phyloP scores from a whole-genome alignment of 2,888 invertebrate genomes.

The Mechanitis messenoides region DNA sequence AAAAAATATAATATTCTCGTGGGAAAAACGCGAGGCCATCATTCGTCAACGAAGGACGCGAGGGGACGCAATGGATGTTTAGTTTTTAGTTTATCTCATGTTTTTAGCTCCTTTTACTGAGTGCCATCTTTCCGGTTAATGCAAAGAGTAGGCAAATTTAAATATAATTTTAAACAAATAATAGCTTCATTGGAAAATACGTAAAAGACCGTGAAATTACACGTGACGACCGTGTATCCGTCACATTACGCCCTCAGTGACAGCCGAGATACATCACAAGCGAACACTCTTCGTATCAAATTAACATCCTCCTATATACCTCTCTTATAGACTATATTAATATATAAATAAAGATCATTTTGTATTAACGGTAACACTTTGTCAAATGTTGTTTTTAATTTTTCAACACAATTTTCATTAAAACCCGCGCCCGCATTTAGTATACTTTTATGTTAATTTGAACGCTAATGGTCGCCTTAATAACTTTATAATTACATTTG shows the following conservation, averaged over 20 bases:
- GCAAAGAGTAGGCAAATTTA: background rate
- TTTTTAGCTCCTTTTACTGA: too few relatives aligned
- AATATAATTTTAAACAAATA: background rate
- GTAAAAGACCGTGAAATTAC: background rate
- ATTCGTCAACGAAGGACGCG: too few relatives aligned
- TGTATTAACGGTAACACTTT: background rate
- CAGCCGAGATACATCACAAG: constrained; percentile 4
- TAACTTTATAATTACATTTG: too few relatives aligned
- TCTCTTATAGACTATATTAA: background rate
- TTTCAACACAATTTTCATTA: constrained; percentile 3
- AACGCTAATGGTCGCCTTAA: background rate
- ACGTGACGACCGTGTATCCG: constrained; percentile 4
- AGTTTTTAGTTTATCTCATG: too few relatives aligned
- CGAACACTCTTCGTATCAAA: constrained; percentile 5
- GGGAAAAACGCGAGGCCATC: too few relatives aligned
- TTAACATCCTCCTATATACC: background rate
- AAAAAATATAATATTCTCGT: too few relatives aligned
- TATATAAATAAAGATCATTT: background rate
- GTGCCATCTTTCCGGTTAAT: too few relatives aligned
- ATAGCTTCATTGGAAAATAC: background rate
- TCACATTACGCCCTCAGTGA: constrained; percentile 5
- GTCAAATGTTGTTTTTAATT: background rate
- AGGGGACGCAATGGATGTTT: too few relatives aligned
- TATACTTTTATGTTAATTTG: constrained; percentile 1
- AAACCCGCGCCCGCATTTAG: constrained; percentile 3